Base-by-base conservation (phyloP, 2,113 vertebrate genomes). In the Chlamydotis undulata region DNA sequence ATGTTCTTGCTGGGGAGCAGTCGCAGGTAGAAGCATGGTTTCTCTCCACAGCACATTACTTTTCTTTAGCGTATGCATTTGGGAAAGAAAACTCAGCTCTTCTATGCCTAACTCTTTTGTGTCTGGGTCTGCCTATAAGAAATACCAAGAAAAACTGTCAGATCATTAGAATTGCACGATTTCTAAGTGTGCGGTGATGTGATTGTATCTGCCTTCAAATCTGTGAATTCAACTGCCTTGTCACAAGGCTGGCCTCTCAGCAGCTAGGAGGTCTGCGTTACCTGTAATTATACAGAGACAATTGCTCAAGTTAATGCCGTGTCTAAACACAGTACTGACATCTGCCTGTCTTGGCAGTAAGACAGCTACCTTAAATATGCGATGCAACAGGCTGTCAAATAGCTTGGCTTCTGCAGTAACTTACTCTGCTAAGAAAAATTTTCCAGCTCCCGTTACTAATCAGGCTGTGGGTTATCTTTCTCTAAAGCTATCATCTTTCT, bases 281-380 rank as follows among this genome's bases (percentile, higher is more conserved):
- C 63, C 81, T 91, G 90, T 84, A 89, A 96, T 96, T 96, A 81
- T 55, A 69, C 31, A 19, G 56, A 77, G 73, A 49, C 73, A 87
- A 82, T 79, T 41, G 16, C 77, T 73, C 2, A 14, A 85, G 86
- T 77, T 93, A 78, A 43, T 56, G 60, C 67, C 0, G 3, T 4
- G 0, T 76, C 75, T 57, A 7, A 95, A 61, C 1, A 3, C 10
- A 7, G 57, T 9, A 0, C 87, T 39, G 9, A 74, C 14, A 31
- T 43, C 91, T 94, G 81, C 94, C 84, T 41, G 61, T 63, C 90
- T 78, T 84, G 81, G 90, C 91, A 79, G 60, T 21, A 5, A 64
- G 83, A 33, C 89, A 85, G 83, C 70, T 89, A 33, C 70, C 77
- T 43, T 83, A 73, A 89, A 75, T 76, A 83, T 4, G 11, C 14